Conservation (phyloP, 2,888 invertebrate species). For the Augiades crinisus region DNA sequence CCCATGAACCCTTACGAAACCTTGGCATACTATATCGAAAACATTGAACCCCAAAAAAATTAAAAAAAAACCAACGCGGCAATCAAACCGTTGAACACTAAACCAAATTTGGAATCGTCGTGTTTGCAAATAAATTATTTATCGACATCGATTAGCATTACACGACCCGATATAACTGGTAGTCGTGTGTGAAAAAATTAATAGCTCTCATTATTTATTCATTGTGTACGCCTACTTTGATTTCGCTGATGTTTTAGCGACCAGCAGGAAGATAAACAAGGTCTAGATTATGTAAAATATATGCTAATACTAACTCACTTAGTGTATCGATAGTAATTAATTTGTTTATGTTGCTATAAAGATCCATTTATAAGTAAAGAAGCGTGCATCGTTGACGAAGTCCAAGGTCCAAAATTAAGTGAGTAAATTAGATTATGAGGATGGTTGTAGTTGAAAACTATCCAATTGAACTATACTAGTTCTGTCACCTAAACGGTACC, state of each 20-base stretch:
- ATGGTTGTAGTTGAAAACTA: no score
- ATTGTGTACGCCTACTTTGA: constrained; percentile 17
- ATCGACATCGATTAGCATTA: constrained; percentile 24
- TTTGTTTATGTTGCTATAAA: no score
- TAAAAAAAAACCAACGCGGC: constrained; percentile 25
- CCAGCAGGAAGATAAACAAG: constrained; percentile 19
- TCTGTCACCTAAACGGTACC: no score
- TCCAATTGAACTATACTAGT: no score
- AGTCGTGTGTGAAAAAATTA: constrained; percentile 19
- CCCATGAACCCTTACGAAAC: not conserved
- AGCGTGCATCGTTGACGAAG: no score
- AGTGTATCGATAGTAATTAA: not conserved
- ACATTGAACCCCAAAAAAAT: constrained; percentile 10
- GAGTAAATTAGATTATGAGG: no score
- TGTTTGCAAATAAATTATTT: constrained; percentile 31
- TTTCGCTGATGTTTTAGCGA: constrained; percentile 12
- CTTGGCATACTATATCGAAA: constrained; percentile 5
- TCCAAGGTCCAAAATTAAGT: no score
- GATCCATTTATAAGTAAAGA: no score
- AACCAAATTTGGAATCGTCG: constrained; percentile 30
- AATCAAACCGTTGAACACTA: constrained; percentile 28
- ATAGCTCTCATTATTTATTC: constrained; percentile 23
- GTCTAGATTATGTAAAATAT: constrained; percentile 5
- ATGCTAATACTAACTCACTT: constrained; percentile 6
- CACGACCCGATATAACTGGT: constrained; percentile 16